A percentile compares a stretch with the other conserved stretches of the same genome.
These are phyloP conservation scores for Loxodonta africana DNA, from an alignment of 2,113 vertebrate species.

Conservation along the genomic window DNA sequence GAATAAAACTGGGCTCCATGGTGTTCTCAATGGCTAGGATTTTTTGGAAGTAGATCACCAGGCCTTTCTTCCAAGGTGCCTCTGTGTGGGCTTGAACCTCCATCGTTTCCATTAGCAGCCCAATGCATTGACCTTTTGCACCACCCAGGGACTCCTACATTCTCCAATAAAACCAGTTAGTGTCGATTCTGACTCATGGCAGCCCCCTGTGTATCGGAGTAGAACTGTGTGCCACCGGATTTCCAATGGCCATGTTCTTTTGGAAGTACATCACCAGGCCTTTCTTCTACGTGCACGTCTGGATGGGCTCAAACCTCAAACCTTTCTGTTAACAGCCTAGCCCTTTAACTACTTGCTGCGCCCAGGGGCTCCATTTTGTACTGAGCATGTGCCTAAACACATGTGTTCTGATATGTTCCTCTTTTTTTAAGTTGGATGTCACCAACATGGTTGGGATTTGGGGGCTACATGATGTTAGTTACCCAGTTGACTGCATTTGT, in stretches of 20 bases:
- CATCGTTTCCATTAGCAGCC: background rate
- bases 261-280: background rate
- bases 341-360: too few species aligned
- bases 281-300: background rate
- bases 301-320: background rate
- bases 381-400: background rate
- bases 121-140: background rate
- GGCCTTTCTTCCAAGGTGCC: background rate
- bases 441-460: background rate
- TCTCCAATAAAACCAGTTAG: background rate
- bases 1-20: background rate
- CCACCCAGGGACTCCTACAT: background rate
- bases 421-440: background rate
- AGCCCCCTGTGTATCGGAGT: background rate
- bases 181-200: background rate
- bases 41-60: background rate
- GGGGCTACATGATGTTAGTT: background rate
- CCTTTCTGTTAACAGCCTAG: background rate
- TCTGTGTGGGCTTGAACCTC: background rate
- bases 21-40: background rate
- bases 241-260: background rate
- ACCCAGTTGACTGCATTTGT: background rate
- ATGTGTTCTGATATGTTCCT: background rate
- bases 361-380: background rate
- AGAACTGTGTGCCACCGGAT: background rate